These are phyloP conservation scores for Hemicrepidius hirtus DNA, from an alignment of 2,888 invertebrate genomes.

Conservation along the genomic window DNA sequence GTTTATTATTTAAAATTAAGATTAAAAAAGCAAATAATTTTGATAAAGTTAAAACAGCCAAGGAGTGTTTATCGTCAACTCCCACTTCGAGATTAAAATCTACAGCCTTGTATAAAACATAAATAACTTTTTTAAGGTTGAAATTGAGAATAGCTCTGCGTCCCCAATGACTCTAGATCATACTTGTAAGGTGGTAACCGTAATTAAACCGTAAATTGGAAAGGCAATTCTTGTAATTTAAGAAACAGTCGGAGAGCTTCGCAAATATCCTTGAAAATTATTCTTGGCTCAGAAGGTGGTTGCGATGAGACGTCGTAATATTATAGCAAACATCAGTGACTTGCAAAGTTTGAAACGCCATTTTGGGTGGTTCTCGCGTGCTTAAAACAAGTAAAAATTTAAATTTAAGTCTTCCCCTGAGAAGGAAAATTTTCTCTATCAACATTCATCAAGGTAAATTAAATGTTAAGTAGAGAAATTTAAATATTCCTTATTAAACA, in stretches of 20 bases:
- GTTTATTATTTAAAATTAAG: neutral
- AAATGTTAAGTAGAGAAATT: slow-evolving; percentile 33
- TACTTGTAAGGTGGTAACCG: neutral
- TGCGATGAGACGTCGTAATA: slow-evolving; percentile 11
- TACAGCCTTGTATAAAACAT: no score
- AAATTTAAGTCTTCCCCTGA: neutral
- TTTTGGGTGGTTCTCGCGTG: slow-evolving; percentile 17
- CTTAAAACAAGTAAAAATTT: slow-evolving; percentile 4
- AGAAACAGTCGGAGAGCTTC: slow-evolving; percentile 14
- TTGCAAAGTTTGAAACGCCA: slow-evolving; percentile 4
- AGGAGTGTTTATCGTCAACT: no score
- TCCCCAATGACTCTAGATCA: neutral
- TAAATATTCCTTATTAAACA: slow-evolving; percentile 25
- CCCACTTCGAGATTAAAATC: no score
- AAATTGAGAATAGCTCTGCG: no score
- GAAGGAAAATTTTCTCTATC: slow-evolving; percentile 16
- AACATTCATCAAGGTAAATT: slow-evolving; percentile 21
- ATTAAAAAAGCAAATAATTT: slow-evolving; percentile 1
- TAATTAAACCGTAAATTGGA: neutral
- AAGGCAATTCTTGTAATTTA: slow-evolving; percentile 5
- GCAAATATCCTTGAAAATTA: slow-evolving; percentile 35
- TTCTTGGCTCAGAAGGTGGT: slow-evolving; percentile 36
- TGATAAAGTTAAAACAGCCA: neutral
- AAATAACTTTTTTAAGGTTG: no score
- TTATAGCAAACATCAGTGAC: slow-evolving; percentile 2